Percentiles rank a stretch among this genome's conserved stretches.
Evolutionary conservation across 1,140 invertebrate genomes (phyloP).

Genomic region (Oedothorax gibbosus): DNA sequence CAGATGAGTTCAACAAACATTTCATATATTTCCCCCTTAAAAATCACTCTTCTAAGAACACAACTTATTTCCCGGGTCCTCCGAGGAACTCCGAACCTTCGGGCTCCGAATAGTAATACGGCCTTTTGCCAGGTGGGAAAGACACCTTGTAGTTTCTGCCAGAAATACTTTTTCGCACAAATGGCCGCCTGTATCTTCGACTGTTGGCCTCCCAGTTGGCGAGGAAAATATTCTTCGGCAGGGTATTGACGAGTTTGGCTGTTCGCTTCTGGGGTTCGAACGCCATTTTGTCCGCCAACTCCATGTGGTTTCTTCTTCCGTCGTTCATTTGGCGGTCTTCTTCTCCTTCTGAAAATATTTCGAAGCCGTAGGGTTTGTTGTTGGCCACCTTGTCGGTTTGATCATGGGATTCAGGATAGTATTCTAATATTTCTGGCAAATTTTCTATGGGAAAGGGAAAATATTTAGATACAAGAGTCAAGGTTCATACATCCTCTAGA

Average conservation of each 20-base stretch:
- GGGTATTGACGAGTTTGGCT: not conserved
- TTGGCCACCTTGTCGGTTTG: not conserved
- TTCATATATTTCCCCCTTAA: too few species aligned
- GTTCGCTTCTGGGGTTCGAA: slow-evolving; percentile 18
- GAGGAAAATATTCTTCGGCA: slow-evolving; percentile 1
- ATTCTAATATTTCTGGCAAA: not conserved
- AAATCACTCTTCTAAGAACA: not conserved
- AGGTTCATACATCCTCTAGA: too few species aligned
- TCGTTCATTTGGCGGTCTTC: not conserved
- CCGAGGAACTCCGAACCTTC: slow-evolving; percentile 44
- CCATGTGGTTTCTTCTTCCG: not conserved
- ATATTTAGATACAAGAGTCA: too few species aligned
- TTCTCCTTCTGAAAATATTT: not conserved
- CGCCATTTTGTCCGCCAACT: slow-evolving; percentile 16
- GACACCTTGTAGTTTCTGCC: slow-evolving; percentile 24
- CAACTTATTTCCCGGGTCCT: slow-evolving; percentile 32
- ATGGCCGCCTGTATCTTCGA: slow-evolving; percentile 1
- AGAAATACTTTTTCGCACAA: not conserved
- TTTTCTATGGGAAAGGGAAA: not conserved
- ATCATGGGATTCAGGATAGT: slow-evolving; percentile 6
- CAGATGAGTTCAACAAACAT: too few species aligned
- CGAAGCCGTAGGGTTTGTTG: not conserved
- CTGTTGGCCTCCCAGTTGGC: slow-evolving; percentile 20
- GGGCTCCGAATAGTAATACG: slow-evolving; percentile 44
- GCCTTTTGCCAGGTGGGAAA: slow-evolving; percentile 25